Evolutionary conservation across 2,888 invertebrate species (phyloP).

Genomic region (Micropterix aruncella): DNA sequence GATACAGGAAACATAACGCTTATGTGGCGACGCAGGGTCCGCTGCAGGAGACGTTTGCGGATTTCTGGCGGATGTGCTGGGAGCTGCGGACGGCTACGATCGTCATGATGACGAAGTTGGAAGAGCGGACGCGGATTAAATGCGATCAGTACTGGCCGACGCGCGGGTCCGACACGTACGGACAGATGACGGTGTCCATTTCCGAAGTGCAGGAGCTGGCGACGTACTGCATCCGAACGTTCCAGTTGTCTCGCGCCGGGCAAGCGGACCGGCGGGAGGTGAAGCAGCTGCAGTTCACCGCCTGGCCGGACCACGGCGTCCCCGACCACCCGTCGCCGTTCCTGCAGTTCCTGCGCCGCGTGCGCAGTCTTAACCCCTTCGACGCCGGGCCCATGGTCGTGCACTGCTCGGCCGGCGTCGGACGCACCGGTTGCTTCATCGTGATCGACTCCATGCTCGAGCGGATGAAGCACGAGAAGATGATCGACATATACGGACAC

Average conservation of each 20-base stretch:
- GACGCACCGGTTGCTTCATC: slow-evolving; percentile 93
- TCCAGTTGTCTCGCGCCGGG: slow-evolving; percentile 73
- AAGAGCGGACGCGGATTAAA: slow-evolving; percentile 92
- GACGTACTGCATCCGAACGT: slow-evolving; percentile 95
- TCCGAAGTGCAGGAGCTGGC: slow-evolving; percentile 94
- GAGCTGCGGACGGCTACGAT: slow-evolving; percentile 88
- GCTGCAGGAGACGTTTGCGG: slow-evolving; percentile 90
- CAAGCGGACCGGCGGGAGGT: slow-evolving; percentile 84
- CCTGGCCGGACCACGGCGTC: slow-evolving; percentile 99
- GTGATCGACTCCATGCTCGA: slow-evolving; percentile 99
- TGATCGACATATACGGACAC: slow-evolving; percentile 97
- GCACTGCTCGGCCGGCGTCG: slow-evolving; percentile 88
- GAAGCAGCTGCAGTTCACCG: slow-evolving; percentile 96
- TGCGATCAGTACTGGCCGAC: slow-evolving; percentile 98
- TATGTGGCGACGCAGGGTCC: slow-evolving; percentile 99
- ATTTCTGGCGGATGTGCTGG: slow-evolving; percentile 99
- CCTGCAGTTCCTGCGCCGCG: slow-evolving; percentile 89
- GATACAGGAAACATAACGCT: slow-evolving; percentile 95
- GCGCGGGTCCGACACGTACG: slow-evolving; percentile 89
- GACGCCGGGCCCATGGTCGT: slow-evolving; percentile 92
- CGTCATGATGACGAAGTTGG: slow-evolving; percentile 99
- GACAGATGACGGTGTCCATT: slow-evolving; percentile 86
- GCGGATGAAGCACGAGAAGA: slow-evolving; percentile 91
- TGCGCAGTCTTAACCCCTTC: slow-evolving; percentile 77
- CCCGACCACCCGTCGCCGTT: slow-evolving; percentile 99